Evolutionary conservation across 2,797 vertebrate genomes (phyloP).

Genomic region (Micromesistius poutassou): DNA sequence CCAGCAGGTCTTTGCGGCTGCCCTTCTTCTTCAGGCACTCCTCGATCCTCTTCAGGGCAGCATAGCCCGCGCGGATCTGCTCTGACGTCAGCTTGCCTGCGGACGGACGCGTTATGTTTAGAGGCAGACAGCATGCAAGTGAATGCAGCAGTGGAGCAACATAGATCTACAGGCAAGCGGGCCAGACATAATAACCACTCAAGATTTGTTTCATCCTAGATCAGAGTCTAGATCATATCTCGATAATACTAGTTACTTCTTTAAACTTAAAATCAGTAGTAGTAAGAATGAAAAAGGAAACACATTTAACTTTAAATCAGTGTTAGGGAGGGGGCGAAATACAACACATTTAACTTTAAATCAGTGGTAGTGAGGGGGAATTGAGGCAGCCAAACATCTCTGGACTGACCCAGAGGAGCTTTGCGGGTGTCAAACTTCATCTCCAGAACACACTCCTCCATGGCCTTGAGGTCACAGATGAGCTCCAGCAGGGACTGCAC

Average conservation of each 20-base stretch:
- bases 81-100: slow-evolving; percentile 85
- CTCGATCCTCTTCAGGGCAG: slow-evolving; percentile 83
- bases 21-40: slow-evolving; percentile 77
- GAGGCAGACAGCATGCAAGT: not conserved
- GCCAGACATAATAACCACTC: not conserved
- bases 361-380: not conserved
- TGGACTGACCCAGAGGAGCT: slow-evolving; percentile 73
- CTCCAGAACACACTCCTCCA: slow-evolving; percentile 90
- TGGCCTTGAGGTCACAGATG: slow-evolving; percentile 85
- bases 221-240: not conserved
- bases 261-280: not conserved
- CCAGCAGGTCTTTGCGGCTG: slow-evolving; percentile 67
- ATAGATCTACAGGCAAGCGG: not conserved
- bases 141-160: not conserved
- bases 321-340: not conserved
- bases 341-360: not conserved
- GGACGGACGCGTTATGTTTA: not conserved
- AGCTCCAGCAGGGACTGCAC: slow-evolving; percentile 82
- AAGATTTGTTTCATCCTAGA: not conserved
- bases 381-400: not conserved
- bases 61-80: slow-evolving; percentile 85
- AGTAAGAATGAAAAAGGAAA: not conserved
- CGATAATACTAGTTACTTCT: too few species aligned
- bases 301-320: not conserved
- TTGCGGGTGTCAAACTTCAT: slow-evolving; percentile 91